phyloP scores from a whole-genome alignment of 1,140 invertebrate species.

The Trachymyrmex cornetzi region DNA sequence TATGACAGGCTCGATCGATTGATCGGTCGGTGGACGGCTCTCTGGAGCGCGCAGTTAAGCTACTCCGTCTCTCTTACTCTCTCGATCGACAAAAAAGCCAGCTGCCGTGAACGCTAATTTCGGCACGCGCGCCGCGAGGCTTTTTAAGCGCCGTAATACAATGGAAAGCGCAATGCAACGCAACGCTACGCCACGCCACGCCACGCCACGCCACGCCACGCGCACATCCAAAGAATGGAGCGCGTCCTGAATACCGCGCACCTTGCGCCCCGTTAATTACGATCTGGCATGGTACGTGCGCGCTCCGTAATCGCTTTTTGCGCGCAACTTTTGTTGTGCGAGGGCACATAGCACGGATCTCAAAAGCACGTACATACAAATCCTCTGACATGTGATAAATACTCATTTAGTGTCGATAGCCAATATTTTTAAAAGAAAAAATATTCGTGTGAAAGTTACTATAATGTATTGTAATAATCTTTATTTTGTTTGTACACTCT shows the following conservation, averaged over 20 bases:
- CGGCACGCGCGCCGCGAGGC: conserved; percentile 41
- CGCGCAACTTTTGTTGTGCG: conserved; percentile 33
- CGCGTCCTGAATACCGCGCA: conserved; percentile 40
- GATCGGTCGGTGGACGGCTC: background rate
- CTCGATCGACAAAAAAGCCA: conserved; percentile 43
- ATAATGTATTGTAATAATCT: background rate
- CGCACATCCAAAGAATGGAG: conserved; percentile 8
- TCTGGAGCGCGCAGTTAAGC: conserved; percentile 3
- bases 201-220: background rate
- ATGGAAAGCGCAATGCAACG: conserved; percentile 64
- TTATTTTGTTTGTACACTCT: background rate
- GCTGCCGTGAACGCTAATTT: conserved; percentile 65
- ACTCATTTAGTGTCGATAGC: background rate
- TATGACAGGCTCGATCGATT: conserved; percentile 30
- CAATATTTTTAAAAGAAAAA: background rate
- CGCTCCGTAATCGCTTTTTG: conserved; percentile 37
- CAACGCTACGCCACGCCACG: conserved; percentile 1
- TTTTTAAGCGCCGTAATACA: conserved; percentile 59
- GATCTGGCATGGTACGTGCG: background rate
- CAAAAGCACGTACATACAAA: background rate
- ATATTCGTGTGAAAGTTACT: background rate
- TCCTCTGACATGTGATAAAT: background rate
- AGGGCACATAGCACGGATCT: background rate
- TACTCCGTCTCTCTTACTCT: conserved; percentile 30
- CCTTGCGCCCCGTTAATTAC: conserved; percentile 58